phyloP scores from a whole-genome alignment of 2,888 invertebrate genomes.

The Agrotis ipsilon region DNA sequence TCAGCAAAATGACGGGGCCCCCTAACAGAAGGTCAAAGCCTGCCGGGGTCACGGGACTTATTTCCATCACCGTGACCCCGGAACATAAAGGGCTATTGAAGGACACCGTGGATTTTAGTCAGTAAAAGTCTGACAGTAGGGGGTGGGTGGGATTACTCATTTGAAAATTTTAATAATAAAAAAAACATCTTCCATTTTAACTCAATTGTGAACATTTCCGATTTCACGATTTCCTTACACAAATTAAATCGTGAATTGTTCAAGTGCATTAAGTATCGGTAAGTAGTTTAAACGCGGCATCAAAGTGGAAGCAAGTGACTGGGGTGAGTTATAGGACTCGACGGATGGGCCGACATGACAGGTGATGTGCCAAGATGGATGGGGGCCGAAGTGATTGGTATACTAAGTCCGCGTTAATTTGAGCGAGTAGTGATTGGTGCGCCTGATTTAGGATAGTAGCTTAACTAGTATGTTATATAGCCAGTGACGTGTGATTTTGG shows the following conservation, averaged over 20 bases:
- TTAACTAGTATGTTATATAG: background rate
- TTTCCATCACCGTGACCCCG: too few species aligned
- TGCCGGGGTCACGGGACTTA: too few species aligned
- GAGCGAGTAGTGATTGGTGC: constrained; percentile 23
- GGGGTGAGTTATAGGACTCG: constrained; percentile 43
- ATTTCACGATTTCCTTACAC: too few species aligned
- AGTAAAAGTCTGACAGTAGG: too few species aligned
- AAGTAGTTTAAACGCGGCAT: constrained; percentile 47
- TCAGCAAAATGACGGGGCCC: too few species aligned
- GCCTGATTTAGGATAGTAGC: constrained; percentile 1
- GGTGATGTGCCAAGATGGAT: constrained; percentile 50
- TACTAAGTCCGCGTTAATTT: constrained; percentile 39
- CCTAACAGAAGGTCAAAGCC: too few species aligned
- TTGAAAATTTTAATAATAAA: too few species aligned
- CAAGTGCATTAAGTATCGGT: constrained; percentile 42
- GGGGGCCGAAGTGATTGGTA: constrained; percentile 38
- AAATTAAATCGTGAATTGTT: constrained; percentile 21
- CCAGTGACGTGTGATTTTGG: background rate
- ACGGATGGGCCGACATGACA: constrained; percentile 43
- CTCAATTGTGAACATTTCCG: too few species aligned
- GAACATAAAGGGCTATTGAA: too few species aligned
- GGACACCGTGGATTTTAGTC: too few species aligned
- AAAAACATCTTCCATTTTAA: too few species aligned
- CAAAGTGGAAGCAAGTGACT: constrained; percentile 46
- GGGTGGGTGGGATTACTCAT: too few species aligned